phyloP scores from a whole-genome alignment of 2,797 vertebrate species.

The Argentina silus region DNA sequence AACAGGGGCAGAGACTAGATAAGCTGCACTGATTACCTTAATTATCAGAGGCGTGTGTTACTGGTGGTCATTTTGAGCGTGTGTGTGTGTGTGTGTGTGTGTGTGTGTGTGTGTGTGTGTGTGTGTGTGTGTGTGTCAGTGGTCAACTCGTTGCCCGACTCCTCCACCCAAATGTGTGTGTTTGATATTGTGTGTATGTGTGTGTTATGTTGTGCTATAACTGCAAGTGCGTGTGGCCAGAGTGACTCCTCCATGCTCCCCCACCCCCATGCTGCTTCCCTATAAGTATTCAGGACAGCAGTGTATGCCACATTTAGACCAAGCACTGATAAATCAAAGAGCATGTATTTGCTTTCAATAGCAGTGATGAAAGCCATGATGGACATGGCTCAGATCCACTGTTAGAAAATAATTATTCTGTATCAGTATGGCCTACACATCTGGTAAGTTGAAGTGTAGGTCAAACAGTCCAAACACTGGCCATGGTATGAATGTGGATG shows the following conservation, averaged over 20 bases:
- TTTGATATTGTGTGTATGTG: conserved; percentile 10
- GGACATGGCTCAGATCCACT: neutral
- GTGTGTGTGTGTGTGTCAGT: conserved; percentile 28
- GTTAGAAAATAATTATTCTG: neutral
- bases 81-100: conserved; percentile 10
- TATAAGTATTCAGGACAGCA: conserved; percentile 73
- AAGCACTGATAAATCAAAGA: conserved; percentile 15
- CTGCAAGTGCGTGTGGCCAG: conserved; percentile 13
- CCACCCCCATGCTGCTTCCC: conserved; percentile 59
- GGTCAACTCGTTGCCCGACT: conserved; percentile 7
- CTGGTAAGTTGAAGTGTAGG: too few relatives aligned
- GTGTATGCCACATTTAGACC: conserved; percentile 61
- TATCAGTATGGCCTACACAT: too few relatives aligned
- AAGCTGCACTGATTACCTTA: conserved; percentile 55
- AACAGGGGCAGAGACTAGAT: conserved; percentile 60
- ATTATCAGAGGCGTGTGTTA: conserved; percentile 41
- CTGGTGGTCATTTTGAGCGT: conserved; percentile 11
- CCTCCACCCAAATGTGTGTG: conserved; percentile 23
- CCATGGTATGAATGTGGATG: too few relatives aligned
- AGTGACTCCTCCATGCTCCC: conserved; percentile 48
- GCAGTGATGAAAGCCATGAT: neutral
- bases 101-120: conserved; percentile 20
- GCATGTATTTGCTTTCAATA: conserved; percentile 2
- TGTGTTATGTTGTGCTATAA: conserved; percentile 4
- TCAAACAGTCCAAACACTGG: too few relatives aligned